Base-by-base conservation (phyloP, 2,113 vertebrate species). In the Lathamus discolor region DNA sequence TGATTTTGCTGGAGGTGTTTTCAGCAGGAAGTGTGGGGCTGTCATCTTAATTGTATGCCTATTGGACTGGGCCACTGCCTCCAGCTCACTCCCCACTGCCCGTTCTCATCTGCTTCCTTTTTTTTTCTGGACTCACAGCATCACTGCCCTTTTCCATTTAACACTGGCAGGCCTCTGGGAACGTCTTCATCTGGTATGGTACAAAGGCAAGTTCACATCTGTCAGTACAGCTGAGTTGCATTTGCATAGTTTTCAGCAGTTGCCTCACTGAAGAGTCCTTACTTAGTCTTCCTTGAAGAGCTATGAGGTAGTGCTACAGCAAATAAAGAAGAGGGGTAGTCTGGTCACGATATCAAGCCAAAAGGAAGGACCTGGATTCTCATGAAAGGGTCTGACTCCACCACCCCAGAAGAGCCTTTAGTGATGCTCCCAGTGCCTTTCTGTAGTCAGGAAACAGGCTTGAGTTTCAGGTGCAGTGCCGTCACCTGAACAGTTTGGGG, bases 1-100 rank as follows among this genome's bases (percentile, higher is more conserved):
- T 62, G 33, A 62, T 91, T 86, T 83, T 92, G 49, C 48, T 66
- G 59, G 17, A 72, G 23, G 41, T 76, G 16, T 76, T 93, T 69
- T 70, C 55, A 41, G n/a, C 15, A 77, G 11, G 52, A 64, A 52
- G 17, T 0, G 0, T 52, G 44, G 27, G 18, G 80, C 5, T 5
- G 49, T 48, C 79, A 61, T 39, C 72, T 86, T 95, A 80, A 88
- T 80, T 95, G n/a, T 12, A 5, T 31, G 22, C 28, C 52, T 49
- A 1, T 12, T 44, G 29, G 12, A 74, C 29, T 23, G 44, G 41
- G n/a, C 37, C 33, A 49, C 55, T 87, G 55, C 51, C 55, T 88
- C 41, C 51, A 67, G 35, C n/a, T 82, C 69, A 69, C 10, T 84
- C 37, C 24, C 0, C 0, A 44, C 29, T 39, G 24, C 63, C 10